These are phyloP conservation scores for Trichopria drosophilae DNA, from an alignment of 2,888 invertebrate genomes.

Conservation along the genomic window DNA sequence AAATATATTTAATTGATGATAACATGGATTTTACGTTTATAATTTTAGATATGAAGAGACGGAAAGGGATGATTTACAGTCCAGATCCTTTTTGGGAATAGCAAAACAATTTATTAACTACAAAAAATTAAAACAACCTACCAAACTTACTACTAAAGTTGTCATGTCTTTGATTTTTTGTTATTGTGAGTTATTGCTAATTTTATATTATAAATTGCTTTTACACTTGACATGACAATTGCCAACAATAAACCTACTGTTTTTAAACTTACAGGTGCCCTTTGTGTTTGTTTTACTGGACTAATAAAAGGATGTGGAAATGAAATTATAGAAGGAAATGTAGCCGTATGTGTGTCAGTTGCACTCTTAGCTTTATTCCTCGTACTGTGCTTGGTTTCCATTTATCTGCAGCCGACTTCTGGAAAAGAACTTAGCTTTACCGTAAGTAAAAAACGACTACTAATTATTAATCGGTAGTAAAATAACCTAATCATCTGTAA, in stretches of 20 bases:
- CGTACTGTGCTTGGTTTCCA: slow-evolving; percentile 39
- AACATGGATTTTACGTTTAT: too few species aligned
- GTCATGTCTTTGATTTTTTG: slow-evolving; percentile 57
- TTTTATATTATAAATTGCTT: not conserved
- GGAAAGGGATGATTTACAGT: slow-evolving; percentile 48
- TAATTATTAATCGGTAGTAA: not conserved
- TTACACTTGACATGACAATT: not conserved
- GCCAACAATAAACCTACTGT: slow-evolving; percentile 1
- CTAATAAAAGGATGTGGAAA: slow-evolving; percentile 33
- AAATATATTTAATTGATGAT: not conserved
- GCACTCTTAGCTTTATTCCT: slow-evolving; percentile 35
- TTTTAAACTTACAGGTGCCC: slow-evolving; percentile 35
- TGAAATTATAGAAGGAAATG: slow-evolving; percentile 37
- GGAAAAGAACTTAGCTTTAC: slow-evolving; percentile 51
- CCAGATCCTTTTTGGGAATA: slow-evolving; percentile 43
- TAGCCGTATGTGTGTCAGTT: slow-evolving; percentile 31
- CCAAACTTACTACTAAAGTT: slow-evolving; percentile 57
- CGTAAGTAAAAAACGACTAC: slow-evolving; percentile 40
- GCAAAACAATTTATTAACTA: slow-evolving; percentile 57
- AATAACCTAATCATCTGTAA: not conserved
- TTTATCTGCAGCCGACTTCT: slow-evolving; percentile 53
- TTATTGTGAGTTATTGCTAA: slow-evolving; percentile 54
- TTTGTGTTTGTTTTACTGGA: slow-evolving; percentile 38
- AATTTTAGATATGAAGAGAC: slow-evolving; percentile 55
- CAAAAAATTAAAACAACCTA: slow-evolving; percentile 55